phyloP scores from a whole-genome alignment of 2,888 invertebrate genomes.

The Plagodis dolabraria region DNA sequence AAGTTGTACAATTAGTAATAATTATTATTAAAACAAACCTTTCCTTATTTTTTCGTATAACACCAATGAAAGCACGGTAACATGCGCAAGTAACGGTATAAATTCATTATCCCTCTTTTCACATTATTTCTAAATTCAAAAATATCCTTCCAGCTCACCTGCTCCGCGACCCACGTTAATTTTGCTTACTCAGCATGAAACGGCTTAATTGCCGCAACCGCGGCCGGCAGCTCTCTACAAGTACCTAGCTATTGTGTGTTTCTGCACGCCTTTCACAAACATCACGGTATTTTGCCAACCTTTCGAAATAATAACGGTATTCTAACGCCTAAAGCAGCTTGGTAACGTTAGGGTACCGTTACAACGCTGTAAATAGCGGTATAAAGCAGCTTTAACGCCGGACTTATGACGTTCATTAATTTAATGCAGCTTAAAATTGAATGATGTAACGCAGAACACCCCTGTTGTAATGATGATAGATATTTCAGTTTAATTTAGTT shows the following conservation, averaged over 20 bases:
- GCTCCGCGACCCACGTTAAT: conserved; percentile 1
- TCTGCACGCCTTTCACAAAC: conserved; percentile 33
- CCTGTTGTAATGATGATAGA: conserved; percentile 37
- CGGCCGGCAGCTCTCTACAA: neutral
- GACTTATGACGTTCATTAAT: conserved; percentile 31
- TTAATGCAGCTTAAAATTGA: conserved; percentile 30
- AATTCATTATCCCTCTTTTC: neutral
- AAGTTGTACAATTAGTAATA: too few species aligned
- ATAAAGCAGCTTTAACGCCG: conserved; percentile 5
- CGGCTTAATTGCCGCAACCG: conserved; percentile 37
- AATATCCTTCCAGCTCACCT: neutral
- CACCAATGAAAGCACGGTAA: neutral
- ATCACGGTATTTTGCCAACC: conserved; percentile 27
- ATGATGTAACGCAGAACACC: conserved; percentile 34
- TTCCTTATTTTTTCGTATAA: too few species aligned
- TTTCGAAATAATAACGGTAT: conserved; percentile 9
- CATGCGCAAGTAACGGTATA: too few species aligned
- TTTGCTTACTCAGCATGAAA: conserved; percentile 42
- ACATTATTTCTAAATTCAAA: neutral
- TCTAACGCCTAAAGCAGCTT: neutral
- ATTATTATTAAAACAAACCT: too few species aligned
- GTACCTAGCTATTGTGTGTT: conserved; percentile 22
- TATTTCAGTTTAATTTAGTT: conserved; percentile 26
- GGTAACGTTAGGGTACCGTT: too few species aligned
- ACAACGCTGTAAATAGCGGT: neutral